These are phyloP conservation scores for Cheirogaleus medius DNA, from an alignment of 2,113 vertebrate species.

Conservation along the genomic window DNA sequence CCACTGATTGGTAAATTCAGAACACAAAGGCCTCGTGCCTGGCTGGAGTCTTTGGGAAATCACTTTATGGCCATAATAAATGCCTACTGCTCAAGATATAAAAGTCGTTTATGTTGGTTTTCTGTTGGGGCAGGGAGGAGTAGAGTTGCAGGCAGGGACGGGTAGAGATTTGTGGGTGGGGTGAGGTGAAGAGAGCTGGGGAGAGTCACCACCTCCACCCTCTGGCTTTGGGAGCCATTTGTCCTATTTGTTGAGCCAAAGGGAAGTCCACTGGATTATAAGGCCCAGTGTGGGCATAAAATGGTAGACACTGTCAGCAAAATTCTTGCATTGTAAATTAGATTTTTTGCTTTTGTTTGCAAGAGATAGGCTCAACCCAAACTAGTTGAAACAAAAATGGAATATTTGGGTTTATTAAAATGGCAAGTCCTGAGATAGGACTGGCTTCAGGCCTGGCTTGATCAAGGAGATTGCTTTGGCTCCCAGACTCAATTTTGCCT, in stretches of 20 bases:
- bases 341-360: not conserved
- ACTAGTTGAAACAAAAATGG: not conserved
- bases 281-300: not conserved
- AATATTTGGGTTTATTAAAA: not conserved
- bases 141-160: not conserved
- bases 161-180: not conserved
- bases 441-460: not conserved
- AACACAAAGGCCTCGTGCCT: not conserved
- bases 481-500: not conserved
- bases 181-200: not conserved
- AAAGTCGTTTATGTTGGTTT: not conserved
- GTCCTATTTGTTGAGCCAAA: not conserved
- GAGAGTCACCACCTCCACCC: not conserved
- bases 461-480: not conserved
- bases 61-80: conserved; percentile 46
- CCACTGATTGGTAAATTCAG: conserved; percentile 14
- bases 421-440: not conserved
- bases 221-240: not conserved
- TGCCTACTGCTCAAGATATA: not conserved
- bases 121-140: not conserved
- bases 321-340: not conserved
- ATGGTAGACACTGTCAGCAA: not conserved
- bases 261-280: not conserved
- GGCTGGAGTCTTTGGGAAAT: conserved; percentile 32
- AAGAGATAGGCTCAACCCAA: not conserved